Conservation (phyloP, 2,888 invertebrate species). For the Keiferia lycopersicella region DNA sequence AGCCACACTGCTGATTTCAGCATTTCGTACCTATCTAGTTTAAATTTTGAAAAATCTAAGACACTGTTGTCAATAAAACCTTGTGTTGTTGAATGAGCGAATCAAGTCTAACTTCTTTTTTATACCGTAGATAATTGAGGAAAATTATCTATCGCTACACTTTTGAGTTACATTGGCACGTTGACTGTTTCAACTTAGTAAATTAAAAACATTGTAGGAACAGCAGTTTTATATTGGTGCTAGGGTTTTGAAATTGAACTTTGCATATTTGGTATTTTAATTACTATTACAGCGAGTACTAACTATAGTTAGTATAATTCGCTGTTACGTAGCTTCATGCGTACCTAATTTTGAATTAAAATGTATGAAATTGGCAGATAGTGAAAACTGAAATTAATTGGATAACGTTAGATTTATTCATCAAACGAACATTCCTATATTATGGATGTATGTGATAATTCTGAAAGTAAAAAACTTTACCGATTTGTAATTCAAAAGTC, state of each 20-base stretch:
- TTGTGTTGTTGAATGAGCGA: slow-evolving; percentile 1
- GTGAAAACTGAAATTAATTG: no score
- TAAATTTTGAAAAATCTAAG: not conserved
- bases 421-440: no score
- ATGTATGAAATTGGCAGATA: not conserved
- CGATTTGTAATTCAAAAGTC: no score
- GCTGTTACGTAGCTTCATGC: no score
- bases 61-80: not conserved
- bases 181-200: not conserved
- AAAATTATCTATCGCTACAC: slow-evolving; percentile 5
- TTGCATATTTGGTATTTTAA: no score
- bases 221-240: no score
- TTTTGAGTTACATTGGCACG: not conserved
- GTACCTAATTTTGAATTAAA: not conserved
- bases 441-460: no score
- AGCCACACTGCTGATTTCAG: not conserved
- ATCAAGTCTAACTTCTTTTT: slow-evolving; percentile 15
- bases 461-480: no score
- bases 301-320: no score
- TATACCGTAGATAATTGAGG: slow-evolving; percentile 5
- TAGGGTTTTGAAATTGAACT: no score
- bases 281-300: no score
- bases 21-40: not conserved
- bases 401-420: no score
- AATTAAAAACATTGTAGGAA: not conserved